Evolutionary conservation across 2,113 vertebrate species (phyloP).

Genomic region (Meriones unguiculatus): DNA sequence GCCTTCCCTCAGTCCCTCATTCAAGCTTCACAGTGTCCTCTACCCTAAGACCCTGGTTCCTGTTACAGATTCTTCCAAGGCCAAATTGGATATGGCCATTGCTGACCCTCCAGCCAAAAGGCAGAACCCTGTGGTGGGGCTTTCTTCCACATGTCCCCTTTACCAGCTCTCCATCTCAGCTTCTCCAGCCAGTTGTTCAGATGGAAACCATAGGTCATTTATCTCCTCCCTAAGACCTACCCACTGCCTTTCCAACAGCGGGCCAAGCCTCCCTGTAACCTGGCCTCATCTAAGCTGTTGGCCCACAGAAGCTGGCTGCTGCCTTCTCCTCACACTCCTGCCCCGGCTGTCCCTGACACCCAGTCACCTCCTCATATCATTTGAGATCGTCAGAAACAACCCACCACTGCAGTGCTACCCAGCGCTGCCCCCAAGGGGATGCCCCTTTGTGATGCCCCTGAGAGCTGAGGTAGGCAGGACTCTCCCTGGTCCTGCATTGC

Average conservation of each 20-base stretch:
- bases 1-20: not conserved
- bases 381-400: not conserved
- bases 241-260: not conserved
- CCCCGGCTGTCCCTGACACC: not conserved
- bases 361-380: not conserved
- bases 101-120: not conserved
- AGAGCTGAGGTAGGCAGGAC: not conserved
- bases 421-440: not conserved
- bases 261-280: too few relatives aligned
- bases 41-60: too few relatives aligned
- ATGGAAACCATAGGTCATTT: not conserved
- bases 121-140: not conserved
- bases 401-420: not conserved
- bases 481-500: too few relatives aligned
- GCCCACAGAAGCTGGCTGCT: rapidly evolving
- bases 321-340: not conserved
- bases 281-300: not conserved
- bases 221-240: too few relatives aligned
- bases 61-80: not conserved
- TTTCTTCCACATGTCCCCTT: not conserved
- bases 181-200: not conserved
- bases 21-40: not conserved
- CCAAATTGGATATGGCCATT: too few relatives aligned
- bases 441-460: not conserved
- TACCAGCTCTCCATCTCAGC: not conserved